Conservation (phyloP, 2,113 vertebrate species). For the Platycercus adscitus region DNA sequence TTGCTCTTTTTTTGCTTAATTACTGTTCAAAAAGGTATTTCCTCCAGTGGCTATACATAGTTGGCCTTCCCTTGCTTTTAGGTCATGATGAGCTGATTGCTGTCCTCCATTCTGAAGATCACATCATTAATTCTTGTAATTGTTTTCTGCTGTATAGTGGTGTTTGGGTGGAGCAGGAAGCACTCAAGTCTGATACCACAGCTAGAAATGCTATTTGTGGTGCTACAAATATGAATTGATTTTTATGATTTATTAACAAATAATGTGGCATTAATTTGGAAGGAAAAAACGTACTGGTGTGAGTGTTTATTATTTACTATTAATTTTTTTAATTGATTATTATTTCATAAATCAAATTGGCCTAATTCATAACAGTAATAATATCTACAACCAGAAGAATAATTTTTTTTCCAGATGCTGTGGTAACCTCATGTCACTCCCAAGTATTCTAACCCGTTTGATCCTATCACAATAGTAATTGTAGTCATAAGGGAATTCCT, state of each 20-base stretch:
- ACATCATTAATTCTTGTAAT: not conserved
- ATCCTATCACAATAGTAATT: not conserved
- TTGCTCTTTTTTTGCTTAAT: not conserved
- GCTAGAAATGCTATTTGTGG: not conserved
- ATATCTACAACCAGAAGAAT: not conserved
- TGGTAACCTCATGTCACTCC: not conserved
- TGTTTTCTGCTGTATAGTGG: not conserved
- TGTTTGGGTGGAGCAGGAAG: not conserved
- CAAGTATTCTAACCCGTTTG: not conserved
- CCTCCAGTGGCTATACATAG: not conserved
- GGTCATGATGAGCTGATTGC: not conserved
- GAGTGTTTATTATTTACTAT: not conserved
- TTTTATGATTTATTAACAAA: not conserved
- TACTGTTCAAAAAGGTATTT: not conserved
- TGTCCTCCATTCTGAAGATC: not conserved
- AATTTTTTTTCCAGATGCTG: not conserved
- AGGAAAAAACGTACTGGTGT: not conserved
- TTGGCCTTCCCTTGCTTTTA: not conserved
- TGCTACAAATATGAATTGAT: not conserved
- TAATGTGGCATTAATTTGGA: not conserved
- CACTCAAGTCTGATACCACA: not conserved
- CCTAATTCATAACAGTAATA: not conserved
- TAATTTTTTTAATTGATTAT: not conserved
- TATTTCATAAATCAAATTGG: not conserved
- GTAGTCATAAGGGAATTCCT: not conserved